These are phyloP conservation scores for Leucophenga maculata DNA, from an alignment of 2,888 invertebrate genomes.

Conservation along the genomic window DNA sequence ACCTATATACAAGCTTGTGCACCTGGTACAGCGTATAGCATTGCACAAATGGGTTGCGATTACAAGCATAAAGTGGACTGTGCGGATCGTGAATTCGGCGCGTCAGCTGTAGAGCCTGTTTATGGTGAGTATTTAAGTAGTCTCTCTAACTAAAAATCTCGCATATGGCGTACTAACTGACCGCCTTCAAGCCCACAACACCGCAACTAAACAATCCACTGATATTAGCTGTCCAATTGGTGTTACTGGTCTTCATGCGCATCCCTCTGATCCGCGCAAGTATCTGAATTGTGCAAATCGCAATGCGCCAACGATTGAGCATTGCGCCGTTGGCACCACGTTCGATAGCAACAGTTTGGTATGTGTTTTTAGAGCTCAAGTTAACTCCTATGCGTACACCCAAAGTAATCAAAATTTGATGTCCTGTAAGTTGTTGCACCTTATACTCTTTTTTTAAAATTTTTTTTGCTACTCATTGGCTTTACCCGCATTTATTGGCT, in stretches of 20 bases:
- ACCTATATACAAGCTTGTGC: constrained; percentile 76
- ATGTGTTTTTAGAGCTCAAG: constrained; percentile 73
- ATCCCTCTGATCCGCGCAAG: constrained; percentile 76
- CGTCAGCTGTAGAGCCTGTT: not conserved
- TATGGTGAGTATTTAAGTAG: constrained; percentile 52
- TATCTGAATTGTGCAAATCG: constrained; percentile 76
- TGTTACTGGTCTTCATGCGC: constrained; percentile 74
- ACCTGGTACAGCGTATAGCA: constrained; percentile 78
- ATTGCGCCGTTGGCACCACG: constrained; percentile 76
- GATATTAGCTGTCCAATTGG: constrained; percentile 69
- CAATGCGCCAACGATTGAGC: constrained; percentile 74
- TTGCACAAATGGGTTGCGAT: constrained; percentile 75
- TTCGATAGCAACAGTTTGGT: constrained; percentile 74
- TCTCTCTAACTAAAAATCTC: not conserved
- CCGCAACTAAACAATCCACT: constrained; percentile 28
- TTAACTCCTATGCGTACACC: constrained; percentile 41
- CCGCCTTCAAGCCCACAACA: not conserved
- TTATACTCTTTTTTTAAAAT: not conserved
- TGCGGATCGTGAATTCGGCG: constrained; percentile 38
- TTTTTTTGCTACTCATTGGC: constrained; percentile 13
- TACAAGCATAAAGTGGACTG: constrained; percentile 76
- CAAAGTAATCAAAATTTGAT: constrained; percentile 21
- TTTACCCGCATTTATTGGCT: constrained; percentile 1
- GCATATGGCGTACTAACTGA: no score
- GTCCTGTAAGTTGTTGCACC: constrained; percentile 49